Evolutionary conservation across 2,888 invertebrate genomes (phyloP).

Genomic region (Folsomia candida): DNA sequence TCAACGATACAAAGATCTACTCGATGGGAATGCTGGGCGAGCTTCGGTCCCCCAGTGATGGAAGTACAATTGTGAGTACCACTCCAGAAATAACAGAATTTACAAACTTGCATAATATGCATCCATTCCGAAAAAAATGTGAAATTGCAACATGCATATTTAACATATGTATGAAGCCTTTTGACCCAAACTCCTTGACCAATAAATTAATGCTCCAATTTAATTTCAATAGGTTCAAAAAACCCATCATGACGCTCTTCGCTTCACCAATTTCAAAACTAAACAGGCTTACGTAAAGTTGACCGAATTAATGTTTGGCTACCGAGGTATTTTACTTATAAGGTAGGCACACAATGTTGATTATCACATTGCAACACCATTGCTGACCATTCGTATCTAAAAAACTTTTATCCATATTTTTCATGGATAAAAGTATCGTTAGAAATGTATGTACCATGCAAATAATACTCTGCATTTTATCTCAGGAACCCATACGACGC

Average conservation of each 20-base stretch:
- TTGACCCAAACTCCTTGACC: too few species aligned
- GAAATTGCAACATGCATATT: too few species aligned
- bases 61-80: constrained; percentile 53
- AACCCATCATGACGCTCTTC: constrained; percentile 51
- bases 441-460: too few species aligned
- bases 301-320: constrained; percentile 47
- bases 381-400: neutral
- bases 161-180: too few species aligned
- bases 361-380: neutral
- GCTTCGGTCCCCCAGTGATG: constrained; percentile 51
- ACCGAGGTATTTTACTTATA: constrained; percentile 52
- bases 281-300: constrained; percentile 40
- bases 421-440: too few species aligned
- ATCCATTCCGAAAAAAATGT: too few species aligned
- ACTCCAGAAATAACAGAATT: too few species aligned
- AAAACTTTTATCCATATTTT: too few species aligned
- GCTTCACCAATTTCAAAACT: constrained; percentile 28
- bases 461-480: too few species aligned
- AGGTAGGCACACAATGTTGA: neutral
- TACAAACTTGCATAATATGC: too few species aligned
- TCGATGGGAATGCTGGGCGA: constrained; percentile 52
- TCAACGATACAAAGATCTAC: constrained; percentile 51
- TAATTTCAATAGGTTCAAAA: too few species aligned
- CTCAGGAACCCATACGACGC: constrained; percentile 54
- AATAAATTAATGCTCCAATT: too few species aligned